Base-by-base conservation (phyloP, 2,888 invertebrate genomes). In the Pyrrhosoma nymphula region DNA sequence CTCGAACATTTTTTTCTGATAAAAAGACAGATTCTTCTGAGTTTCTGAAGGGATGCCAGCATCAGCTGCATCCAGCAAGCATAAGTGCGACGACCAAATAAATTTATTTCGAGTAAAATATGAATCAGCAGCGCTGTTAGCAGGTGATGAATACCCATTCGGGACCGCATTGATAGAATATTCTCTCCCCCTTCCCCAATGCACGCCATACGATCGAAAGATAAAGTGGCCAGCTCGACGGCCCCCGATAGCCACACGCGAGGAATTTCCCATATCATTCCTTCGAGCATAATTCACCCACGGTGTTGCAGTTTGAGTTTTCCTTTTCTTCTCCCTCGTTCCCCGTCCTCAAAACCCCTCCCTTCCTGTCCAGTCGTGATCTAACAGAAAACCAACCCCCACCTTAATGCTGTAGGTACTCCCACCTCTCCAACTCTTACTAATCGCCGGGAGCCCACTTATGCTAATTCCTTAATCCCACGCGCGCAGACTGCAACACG, bases 401-500 rank as follows among this genome's bases (percentile, higher is more conserved):
- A 35, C 82, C 82, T 82, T 3, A 69, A 60, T 10, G 69, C 35
- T 4, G 14, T n/a, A n/a, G n/a, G n/a, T 35, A 18, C 30, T 30
- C 18, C 10, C 30, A 82, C 30, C 26, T n/a, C 14, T 30, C 16
- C 30, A n/a, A 75, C 75, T 75, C 75, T 75, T 10, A 82, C 35
- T 82, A 35, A 82, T 82, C 30, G 82, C 82, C 35, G 35, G 23
- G 4, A 82, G 30, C 30, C 12, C 35, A 6, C 82, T 82, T 82
- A 35, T 82, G 82, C 82, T 35, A 82, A 82, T 82, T 82, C 35
- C 35, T 82, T 82, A 82, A 82, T 82, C 35, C 82, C 82, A 82
- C 35, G 35, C 35, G 26, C 35, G 35, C 35, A 35, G 35, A 6
- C 82, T 82, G 35, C 26, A 12, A 35, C 82, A 12, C 35, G 35